Evolutionary conservation across 2,113 vertebrate species (phyloP), one percentile per base, ranked within the genome.

Genomic region (Syngnathus typhle): DNA sequence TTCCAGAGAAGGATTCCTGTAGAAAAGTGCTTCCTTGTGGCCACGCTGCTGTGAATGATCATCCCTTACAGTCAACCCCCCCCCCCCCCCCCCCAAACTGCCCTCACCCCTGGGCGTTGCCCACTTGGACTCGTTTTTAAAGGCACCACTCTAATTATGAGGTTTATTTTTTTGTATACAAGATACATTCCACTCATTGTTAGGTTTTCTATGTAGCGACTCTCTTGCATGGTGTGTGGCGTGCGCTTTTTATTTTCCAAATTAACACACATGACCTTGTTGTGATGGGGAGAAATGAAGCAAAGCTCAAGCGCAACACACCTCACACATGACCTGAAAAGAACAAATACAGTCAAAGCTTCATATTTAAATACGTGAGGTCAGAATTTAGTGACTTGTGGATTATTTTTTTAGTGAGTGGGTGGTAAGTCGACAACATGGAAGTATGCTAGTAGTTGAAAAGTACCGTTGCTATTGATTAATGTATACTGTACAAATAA

Each of bases 1-100:
- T 96, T 96, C 91, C 94, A 97, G 94, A 95, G 92, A 91, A 90
- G 92, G 94, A 91, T 95, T 95, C 94, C 94, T 95, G 93, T 96
- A 96, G 93, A 93, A 89, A 88, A 85, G 81, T 89, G 89, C 89
- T 89, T 86, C 90, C 89, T 91, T 85, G 82, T 84, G 85, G 77
- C 75, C 93, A 87, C 85, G 91, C 88, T 87, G 84, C 89, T 91
- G 92, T 91, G 91, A 92, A 92, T 89, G 73, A 92, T 82, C 88
- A 80, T 84, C 83, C 85, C 83, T 84, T 39, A 21, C 18, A 21
- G 12, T 23, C 12, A 43, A 32, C 44, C n/a, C 62, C 75, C 76
- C 76, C 9, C 44, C 38, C 67, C 76, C 76, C 74, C 72, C 85
- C 84, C 75, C 74, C 74, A 80, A 87, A 54, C 54, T 64, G 80